Base-by-base conservation (phyloP, 2,113 vertebrate species). In the Pteropus alecto region DNA sequence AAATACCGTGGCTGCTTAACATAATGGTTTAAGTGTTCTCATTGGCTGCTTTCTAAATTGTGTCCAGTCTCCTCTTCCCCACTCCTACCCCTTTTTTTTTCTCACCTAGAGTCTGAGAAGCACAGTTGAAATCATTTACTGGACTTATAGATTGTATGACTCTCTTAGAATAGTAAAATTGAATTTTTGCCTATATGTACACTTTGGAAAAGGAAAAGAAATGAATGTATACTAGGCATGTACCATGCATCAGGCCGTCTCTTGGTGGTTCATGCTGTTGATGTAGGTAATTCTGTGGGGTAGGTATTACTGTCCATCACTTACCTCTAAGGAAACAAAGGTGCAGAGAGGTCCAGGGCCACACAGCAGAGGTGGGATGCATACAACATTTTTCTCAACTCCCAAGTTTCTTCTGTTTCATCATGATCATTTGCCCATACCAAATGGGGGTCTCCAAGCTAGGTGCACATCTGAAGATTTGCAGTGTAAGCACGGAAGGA, bases 241-340 rank as follows among this genome's bases (percentile, higher is more conserved):
- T 3, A 22, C 18, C 24, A 5, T 41, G 2, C 9, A 48, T 7
- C 1, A 0, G 38, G 22, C 43, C 48, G 12, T 30, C 3, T 71
- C 8, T 18, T 33, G 43, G 33, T 38, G 28, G 43, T 48, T 51
- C 12, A 10, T 26, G 21, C 60, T 76, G 16, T 38, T 10, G 2
- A 8, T 11, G 7, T 10, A 8, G 73, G 22, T 70, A 41, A 35
- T 38, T 46, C 8, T 54, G 0, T 15, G 21, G 16, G 14, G 15
- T 48, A 33, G 7, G 22, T 24, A 1, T 81, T 22, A 18, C 12
- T 16, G 11, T 13, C 30, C 22, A 30, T 74, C 30, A 14, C 6
- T 71, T 26, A 38, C 1, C 33, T 19, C 3, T 6, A 8, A 12
- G 48, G 18, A 60, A 79, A 67, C 38, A 79, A 12, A 54, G 19